Evolutionary conservation across 2,113 vertebrate species (phyloP).

Genomic region (Tichodroma muraria): DNA sequence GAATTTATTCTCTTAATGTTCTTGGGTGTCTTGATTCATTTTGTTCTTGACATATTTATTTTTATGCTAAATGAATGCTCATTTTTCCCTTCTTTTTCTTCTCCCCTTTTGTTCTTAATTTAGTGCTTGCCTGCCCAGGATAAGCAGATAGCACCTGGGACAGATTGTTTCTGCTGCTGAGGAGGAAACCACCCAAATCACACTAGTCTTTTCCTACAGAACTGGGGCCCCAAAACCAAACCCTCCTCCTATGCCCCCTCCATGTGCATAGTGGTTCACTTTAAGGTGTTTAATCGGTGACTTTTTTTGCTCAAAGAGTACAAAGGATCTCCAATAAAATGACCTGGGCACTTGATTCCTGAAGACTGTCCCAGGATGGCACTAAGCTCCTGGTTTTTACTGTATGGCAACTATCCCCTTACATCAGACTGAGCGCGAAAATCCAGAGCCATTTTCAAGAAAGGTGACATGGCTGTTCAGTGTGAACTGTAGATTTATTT

Average conservation of each 20-base stretch:
- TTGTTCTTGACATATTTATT: conserved; percentile 2
- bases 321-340: not conserved
- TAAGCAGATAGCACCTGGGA: not conserved
- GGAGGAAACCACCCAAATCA: not conserved
- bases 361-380: not conserved
- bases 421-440: not conserved
- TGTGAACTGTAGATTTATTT: not conserved
- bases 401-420: not conserved
- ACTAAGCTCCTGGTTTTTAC: not conserved
- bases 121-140: not conserved
- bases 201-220: not conserved
- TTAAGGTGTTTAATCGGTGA: not conserved
- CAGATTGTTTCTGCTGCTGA: not conserved
- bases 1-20: not conserved
- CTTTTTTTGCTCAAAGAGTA: not conserved
- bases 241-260: accelerated
- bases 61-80: not conserved
- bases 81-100: not conserved
- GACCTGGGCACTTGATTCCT: not conserved
- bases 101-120: not conserved
- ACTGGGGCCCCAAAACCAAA: not conserved
- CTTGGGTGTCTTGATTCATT: not conserved
- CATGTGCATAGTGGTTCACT: accelerated
- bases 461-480: accelerated
- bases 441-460: not conserved